Percentiles rank a stretch among this genome's conserved stretches.
Evolutionary conservation across 2,888 invertebrate genomes (phyloP).

Genomic region (Trichopria drosophilae): DNA sequence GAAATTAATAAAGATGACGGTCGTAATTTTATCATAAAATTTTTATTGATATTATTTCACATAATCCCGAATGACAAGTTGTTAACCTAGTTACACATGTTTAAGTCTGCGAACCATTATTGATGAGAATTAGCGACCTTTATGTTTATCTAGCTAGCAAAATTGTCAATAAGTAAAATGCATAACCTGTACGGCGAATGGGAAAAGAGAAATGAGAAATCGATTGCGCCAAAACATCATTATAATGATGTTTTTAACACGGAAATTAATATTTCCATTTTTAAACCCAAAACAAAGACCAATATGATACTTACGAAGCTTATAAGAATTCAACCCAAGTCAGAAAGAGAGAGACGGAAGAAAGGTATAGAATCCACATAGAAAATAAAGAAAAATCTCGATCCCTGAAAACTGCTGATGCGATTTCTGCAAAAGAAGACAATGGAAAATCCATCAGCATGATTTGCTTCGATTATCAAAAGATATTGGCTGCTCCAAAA

Average conservation of each 20-base stretch:
- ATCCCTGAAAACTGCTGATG: constrained; percentile 20
- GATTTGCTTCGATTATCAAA: constrained; percentile 31
- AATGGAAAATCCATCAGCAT: not conserved
- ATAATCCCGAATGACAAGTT: too few relatives aligned
- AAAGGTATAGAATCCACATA: constrained; percentile 30
- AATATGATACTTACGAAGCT: constrained; percentile 24
- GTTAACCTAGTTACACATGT: too few relatives aligned
- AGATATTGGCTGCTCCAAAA: constrained; percentile 22
- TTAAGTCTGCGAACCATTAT: too few relatives aligned
- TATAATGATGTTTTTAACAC: constrained; percentile 24
- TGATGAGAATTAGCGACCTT: too few relatives aligned
- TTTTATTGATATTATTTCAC: too few relatives aligned
- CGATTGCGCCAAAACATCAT: constrained; percentile 5
- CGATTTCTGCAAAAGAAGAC: not conserved
- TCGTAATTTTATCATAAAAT: too few relatives aligned
- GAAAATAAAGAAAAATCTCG: constrained; percentile 32
- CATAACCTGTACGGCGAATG: too few relatives aligned
- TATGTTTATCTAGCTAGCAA: too few relatives aligned
- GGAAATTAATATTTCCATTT: constrained; percentile 24
- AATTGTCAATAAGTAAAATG: too few relatives aligned
- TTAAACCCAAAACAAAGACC: constrained; percentile 40
- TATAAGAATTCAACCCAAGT: not conserved
- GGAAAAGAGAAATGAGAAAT: too few relatives aligned
- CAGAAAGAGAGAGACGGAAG: constrained; percentile 1
- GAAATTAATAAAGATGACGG: too few relatives aligned